Evolutionary conservation across 2,888 invertebrate genomes (phyloP).

Genomic region (Carcina quercana): DNA sequence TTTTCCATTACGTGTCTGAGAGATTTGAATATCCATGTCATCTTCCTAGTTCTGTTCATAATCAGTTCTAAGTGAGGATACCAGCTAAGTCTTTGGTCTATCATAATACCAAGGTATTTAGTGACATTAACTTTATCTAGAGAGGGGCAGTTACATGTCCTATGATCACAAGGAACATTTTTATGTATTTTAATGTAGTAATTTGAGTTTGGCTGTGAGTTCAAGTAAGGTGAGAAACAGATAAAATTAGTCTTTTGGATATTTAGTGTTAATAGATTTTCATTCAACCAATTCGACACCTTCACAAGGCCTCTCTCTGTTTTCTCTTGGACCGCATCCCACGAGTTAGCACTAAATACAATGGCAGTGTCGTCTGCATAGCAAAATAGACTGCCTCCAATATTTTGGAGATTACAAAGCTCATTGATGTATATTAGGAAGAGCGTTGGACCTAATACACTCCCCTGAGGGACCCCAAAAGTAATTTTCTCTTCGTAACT

Average conservation of each 20-base stretch:
- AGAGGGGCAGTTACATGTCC: conserved; percentile 1
- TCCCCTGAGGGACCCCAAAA: background rate
- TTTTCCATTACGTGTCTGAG: conserved; percentile 8
- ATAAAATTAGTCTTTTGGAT: conserved; percentile 4
- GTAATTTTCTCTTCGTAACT: background rate
- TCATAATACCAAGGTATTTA: conserved; percentile 9
- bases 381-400: conserved; percentile 6
- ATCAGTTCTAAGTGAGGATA: conserved; percentile 7
- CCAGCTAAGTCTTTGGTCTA: conserved; percentile 10
- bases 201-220: background rate
- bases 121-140: conserved; percentile 4
- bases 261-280: conserved; percentile 14
- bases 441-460: background rate
- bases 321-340: conserved; percentile 3
- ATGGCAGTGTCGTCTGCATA: conserved; percentile 13
- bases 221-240: background rate
- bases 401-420: conserved; percentile 6
- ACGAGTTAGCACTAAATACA: conserved; percentile 7
- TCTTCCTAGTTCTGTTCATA: conserved; percentile 5
- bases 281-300: conserved; percentile 7
- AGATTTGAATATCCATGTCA: conserved; percentile 9
- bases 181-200: background rate
- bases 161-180: background rate
- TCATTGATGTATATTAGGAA: conserved; percentile 12
- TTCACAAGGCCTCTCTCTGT: conserved; percentile 5